Percentiles rank a stretch among this genome's conserved stretches.
Evolutionary conservation across 2,888 invertebrate species (phyloP).

Genomic region (Phymatocera aterrima): DNA sequence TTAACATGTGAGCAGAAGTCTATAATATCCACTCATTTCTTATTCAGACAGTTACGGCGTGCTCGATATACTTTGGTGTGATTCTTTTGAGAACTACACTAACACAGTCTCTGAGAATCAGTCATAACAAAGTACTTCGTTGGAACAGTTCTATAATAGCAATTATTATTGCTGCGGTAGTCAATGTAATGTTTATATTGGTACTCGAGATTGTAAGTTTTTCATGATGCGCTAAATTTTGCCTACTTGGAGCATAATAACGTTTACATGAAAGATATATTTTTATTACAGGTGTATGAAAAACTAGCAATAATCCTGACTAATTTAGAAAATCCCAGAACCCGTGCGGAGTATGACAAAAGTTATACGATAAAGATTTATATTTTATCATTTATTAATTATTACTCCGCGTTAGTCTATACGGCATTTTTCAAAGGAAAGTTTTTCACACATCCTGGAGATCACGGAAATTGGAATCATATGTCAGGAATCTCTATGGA

Average conservation of each 20-base stretch:
- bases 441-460: constrained; percentile 75
- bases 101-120: constrained; percentile 22
- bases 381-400: constrained; percentile 69
- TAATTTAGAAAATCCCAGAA: constrained; percentile 71
- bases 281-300: constrained; percentile 64
- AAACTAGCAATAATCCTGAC: constrained; percentile 65
- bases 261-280: background rate
- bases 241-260: background rate
- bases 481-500: constrained; percentile 66
- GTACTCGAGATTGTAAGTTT: constrained; percentile 22
- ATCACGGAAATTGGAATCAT: constrained; percentile 58
- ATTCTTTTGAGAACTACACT: constrained; percentile 27
- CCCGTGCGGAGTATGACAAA: constrained; percentile 67
- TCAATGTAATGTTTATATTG: constrained; percentile 32
- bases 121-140: constrained; percentile 21
- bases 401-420: constrained; percentile 69
- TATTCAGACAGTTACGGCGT: constrained; percentile 26
- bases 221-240: background rate
- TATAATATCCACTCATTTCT: no score
- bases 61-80: constrained; percentile 23
- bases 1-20: no score
- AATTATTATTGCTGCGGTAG: constrained; percentile 8
- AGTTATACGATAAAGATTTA: constrained; percentile 71
- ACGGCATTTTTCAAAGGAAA: constrained; percentile 73
- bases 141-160: constrained; percentile 41